phyloP scores from a whole-genome alignment of 2,797 vertebrate species.

The Acanthurus tractus region DNA sequence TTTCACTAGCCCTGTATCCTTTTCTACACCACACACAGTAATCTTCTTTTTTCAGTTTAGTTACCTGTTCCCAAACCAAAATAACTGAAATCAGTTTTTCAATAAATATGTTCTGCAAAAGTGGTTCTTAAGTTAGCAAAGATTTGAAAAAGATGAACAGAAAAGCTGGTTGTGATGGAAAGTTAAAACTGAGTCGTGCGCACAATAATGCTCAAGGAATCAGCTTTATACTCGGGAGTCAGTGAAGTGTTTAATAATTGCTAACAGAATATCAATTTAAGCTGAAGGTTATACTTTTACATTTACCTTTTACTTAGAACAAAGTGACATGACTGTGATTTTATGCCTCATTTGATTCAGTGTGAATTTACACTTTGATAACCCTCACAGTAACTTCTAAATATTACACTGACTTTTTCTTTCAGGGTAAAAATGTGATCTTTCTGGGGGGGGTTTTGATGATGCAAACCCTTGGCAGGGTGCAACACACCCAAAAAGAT shows the following conservation, averaged over 20 bases:
- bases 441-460: neutral
- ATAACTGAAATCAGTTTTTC: neutral
- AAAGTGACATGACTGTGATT: neutral
- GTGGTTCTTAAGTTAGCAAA: neutral
- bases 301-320: constrained; percentile 5
- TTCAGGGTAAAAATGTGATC: constrained; percentile 22
- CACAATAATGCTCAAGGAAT: neutral
- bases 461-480: constrained; percentile 35
- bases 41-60: too few relatives aligned
- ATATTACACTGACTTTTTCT: neutral
- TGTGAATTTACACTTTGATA: constrained; percentile 21
- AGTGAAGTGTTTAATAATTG: constrained; percentile 32
- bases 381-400: constrained; percentile 14
- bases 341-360: constrained; percentile 8
- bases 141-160: constrained; percentile 28
- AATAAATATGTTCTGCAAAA: neutral
- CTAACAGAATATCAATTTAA: constrained; percentile 32
- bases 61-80: too few relatives aligned
- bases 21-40: too few relatives aligned
- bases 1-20: too few relatives aligned
- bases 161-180: constrained; percentile 9
- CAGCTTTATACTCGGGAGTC: constrained; percentile 14
- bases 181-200: constrained; percentile 20
- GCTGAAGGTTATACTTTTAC: constrained; percentile 13
- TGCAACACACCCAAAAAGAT: constrained; percentile 21